Evolutionary conservation across 2,797 vertebrate species (phyloP).

Genomic region (Gambusia yucatana): DNA sequence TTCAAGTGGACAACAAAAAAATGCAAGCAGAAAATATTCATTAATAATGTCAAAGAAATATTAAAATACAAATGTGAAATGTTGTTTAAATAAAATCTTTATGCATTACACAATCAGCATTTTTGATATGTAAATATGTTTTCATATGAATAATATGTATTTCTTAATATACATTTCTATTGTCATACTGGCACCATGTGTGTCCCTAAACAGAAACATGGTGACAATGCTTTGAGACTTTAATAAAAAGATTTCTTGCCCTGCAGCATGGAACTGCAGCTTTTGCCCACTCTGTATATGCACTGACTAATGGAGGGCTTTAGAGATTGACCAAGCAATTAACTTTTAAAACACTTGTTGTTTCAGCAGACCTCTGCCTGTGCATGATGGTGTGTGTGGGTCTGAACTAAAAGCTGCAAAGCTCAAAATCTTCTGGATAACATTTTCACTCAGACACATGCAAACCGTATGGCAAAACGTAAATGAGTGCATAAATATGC

Average conservation of each 20-base stretch:
- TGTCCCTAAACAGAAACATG: neutral
- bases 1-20: neutral
- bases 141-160: neutral
- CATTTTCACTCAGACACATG: slow-evolving; percentile 23
- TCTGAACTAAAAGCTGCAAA: slow-evolving; percentile 35
- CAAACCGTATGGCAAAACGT: slow-evolving; percentile 17
- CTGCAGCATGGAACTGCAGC: slow-evolving; percentile 13
- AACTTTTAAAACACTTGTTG: slow-evolving; percentile 54
- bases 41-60: neutral
- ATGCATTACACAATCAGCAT: neutral
- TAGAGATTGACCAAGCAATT: slow-evolving; percentile 48
- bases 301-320: slow-evolving; percentile 6
- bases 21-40: neutral
- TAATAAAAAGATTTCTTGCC: slow-evolving; percentile 31
- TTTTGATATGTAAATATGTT: neutral
- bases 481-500: slow-evolving; percentile 17
- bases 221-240: slow-evolving; percentile 4
- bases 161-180: neutral
- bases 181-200: neutral
- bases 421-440: slow-evolving; percentile 36
- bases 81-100: neutral
- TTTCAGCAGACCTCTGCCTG: slow-evolving; percentile 24
- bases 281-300: neutral
- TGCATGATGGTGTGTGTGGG: slow-evolving; percentile 11
- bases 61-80: neutral